Conservation (phyloP, 2,797 vertebrate genomes). For the Acipenser ruthenus region DNA sequence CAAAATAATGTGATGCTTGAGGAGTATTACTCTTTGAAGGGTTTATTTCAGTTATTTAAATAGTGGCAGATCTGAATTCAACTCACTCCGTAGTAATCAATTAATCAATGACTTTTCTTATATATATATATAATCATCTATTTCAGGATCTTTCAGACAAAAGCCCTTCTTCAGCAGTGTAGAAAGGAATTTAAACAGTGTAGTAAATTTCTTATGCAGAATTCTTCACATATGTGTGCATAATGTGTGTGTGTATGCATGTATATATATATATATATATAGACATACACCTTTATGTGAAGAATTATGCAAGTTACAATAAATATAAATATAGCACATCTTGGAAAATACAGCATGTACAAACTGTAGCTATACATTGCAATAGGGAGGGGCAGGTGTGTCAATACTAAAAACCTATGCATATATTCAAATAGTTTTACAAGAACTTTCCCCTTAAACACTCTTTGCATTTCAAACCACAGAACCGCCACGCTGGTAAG, state of each 20-base stretch:
- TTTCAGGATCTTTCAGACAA: too few species aligned
- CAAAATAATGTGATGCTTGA: too few species aligned
- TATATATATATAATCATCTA: neutral
- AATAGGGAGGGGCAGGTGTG: neutral
- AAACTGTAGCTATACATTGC: neutral
- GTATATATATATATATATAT: too few species aligned
- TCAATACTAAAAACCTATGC: neutral
- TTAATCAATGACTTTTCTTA: neutral
- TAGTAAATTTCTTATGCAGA: too few species aligned
- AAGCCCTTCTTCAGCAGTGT: too few species aligned
- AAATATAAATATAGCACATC: neutral
- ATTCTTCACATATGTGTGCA: too few species aligned
- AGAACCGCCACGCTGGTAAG: neutral
- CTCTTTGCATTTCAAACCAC: slow-evolving; percentile 2
- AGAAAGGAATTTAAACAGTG: too few species aligned
- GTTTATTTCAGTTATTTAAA: too few species aligned
- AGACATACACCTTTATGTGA: neutral
- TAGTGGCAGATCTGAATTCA: too few species aligned
- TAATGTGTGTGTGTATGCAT: too few species aligned
- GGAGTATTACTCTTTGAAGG: too few species aligned
- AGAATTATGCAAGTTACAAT: neutral
- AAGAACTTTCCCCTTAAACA: neutral
- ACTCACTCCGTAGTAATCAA: too few species aligned
- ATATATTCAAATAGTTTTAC: neutral
- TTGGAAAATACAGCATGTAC: neutral